Base-by-base conservation (phyloP, 1,140 invertebrate species). In the Drosophila biarmipes region DNA sequence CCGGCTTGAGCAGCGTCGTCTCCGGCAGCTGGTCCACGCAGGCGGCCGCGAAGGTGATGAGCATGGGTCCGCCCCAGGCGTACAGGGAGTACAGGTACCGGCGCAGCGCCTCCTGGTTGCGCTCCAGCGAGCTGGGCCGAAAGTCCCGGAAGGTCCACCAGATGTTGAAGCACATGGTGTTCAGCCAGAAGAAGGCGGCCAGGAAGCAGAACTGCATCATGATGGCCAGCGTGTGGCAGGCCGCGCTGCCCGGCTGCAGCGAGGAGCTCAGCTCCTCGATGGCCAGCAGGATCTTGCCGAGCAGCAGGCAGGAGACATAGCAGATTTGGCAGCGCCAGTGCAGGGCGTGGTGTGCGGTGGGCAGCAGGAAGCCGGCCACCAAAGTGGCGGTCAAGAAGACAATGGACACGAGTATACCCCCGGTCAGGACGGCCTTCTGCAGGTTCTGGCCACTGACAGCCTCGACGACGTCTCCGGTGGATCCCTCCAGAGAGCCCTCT, bases 181-280 rank as follows among this genome's bases (percentile, higher is more conserved):
- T 97, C 59, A 99, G 96, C 98, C 98, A 99, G 92, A 98, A 98
- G 94, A 99, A 99, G 63, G 98, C 97, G 27, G 97, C 95, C 85
- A 99, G 93, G 92, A 98, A 98, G 92, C 97, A 96, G 94, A 98
- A 98, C 92, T 99, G 98, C 93, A 97, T 96, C 77, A 95, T 93
- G 45, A 97, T 94, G 52, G 96, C 97, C 94, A 96, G 91, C 93
- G 95, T 90, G 93, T 96, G 92, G 37, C 93, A 93, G 35, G 94
- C 92, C 89, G 95, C 96, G 21, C 93, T 92, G 1, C 94, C 94
- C 38, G 93, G 92, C 45, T 96, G 93, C 8, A 93, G 91, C 46
- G 55, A 35, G 2, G 73, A 71, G 45, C 68, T 71, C 48, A 86
- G 58, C 62, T 87, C 59, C 58, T 82, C 82, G 17, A 96, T 77